Conservation (phyloP, 2,888 invertebrate species). For the Drosophila mettleri region DNA sequence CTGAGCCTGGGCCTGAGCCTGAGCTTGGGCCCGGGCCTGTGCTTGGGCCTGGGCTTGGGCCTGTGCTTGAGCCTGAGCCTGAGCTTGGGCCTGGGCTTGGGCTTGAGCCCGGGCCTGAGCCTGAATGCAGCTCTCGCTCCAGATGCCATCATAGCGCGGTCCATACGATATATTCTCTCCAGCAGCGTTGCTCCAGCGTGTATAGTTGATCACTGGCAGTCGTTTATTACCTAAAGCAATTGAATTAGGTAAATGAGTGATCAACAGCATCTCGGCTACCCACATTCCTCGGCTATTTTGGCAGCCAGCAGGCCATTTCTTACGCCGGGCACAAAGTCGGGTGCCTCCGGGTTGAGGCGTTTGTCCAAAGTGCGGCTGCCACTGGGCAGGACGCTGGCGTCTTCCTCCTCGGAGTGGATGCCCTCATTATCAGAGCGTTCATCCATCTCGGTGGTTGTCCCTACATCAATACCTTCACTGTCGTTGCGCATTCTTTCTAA, state of each 20-base stretch:
- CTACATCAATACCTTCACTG: slow-evolving; percentile 16
- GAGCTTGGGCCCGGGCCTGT: background rate
- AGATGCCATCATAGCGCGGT: slow-evolving; percentile 59
- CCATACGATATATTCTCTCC: slow-evolving; percentile 46
- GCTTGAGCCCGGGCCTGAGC: background rate
- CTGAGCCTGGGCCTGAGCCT: background rate
- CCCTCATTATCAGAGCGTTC: slow-evolving; percentile 8
- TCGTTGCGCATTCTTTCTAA: slow-evolving; percentile 28
- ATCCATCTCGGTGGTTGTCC: slow-evolving; percentile 16
- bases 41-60: background rate
- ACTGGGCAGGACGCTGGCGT: slow-evolving; percentile 12
- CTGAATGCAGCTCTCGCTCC: slow-evolving; percentile 48
- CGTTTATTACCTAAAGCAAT: background rate
- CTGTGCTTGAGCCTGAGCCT: slow-evolving; percentile 2
- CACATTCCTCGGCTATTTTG: slow-evolving; percentile 50
- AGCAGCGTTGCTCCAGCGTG: slow-evolving; percentile 51
- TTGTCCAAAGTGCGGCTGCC: slow-evolving; percentile 39
- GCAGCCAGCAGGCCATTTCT: slow-evolving; percentile 27
- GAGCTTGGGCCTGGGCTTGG: slow-evolving; percentile 11
- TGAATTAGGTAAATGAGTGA: background rate
- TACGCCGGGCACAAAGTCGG: slow-evolving; percentile 62
- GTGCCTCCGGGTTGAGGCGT: slow-evolving; percentile 67
- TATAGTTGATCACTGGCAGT: slow-evolving; percentile 45
- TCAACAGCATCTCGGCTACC: slow-evolving; percentile 1
- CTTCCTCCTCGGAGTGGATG: slow-evolving; percentile 2